Percentiles rank a stretch among this genome's conserved stretches.
Conservation (phyloP, 2,797 vertebrate genomes). For the Gymnocypris eckloni region DNA sequence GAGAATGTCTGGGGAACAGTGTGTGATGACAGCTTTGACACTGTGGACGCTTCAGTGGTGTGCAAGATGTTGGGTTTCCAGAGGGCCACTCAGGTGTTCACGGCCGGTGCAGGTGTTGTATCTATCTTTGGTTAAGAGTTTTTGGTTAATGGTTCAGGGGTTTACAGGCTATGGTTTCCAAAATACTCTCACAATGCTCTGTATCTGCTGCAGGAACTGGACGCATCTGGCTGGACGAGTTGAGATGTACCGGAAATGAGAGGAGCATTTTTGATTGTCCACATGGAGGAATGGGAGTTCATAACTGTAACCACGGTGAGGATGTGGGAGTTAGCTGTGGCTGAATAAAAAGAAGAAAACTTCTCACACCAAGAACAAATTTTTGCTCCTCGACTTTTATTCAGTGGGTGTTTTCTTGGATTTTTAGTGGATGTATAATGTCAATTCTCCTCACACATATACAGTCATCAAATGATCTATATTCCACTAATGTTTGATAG, state of each 20-base stretch:
- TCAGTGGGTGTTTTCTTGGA: background rate
- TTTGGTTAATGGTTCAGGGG: background rate
- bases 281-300: constrained; percentile 60
- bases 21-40: constrained; percentile 83
- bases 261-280: constrained; percentile 65
- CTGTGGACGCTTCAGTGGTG: constrained; percentile 74
- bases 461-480: background rate
- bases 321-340: constrained; percentile 81
- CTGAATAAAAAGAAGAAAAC: constrained; percentile 50
- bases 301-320: constrained; percentile 84
- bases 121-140: background rate
- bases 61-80: constrained; percentile 86
- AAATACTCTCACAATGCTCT: background rate
- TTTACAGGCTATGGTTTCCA: background rate
- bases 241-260: constrained; percentile 79
- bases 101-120: constrained; percentile 69
- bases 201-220: constrained; percentile 75
- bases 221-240: constrained; percentile 83
- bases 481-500: background rate
- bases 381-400: background rate
- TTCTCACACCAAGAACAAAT: background rate
- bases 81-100: accelerated
- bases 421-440: background rate
- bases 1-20: constrained; percentile 82
- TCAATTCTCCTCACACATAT: background rate